Conservation (phyloP, 2,113 vertebrate genomes). For the Myocastor coypus region DNA sequence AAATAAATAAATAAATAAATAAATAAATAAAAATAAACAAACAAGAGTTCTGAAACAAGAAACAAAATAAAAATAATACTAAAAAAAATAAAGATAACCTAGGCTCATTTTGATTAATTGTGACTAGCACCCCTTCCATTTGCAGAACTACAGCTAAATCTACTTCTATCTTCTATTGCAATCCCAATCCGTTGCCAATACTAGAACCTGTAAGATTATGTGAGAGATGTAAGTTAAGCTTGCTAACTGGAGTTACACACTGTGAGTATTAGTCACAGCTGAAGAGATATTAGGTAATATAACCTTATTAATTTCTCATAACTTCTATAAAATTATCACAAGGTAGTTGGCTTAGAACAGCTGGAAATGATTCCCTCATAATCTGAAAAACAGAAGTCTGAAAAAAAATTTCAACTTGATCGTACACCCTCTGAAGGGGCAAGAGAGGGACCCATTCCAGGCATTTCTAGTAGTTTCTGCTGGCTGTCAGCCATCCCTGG, state of each 20-base stretch:
- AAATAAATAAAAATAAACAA: too few species aligned
- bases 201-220: neutral
- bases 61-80: too few species aligned
- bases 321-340: neutral
- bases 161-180: neutral
- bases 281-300: neutral
- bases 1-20: too few species aligned
- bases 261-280: neutral
- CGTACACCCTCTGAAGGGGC: rapidly evolving
- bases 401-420: neutral
- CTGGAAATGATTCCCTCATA: neutral
- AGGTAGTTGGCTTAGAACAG: neutral
- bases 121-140: neutral
- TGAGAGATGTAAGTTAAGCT: neutral
- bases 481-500: neutral
- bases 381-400: neutral
- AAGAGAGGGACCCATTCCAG: neutral
- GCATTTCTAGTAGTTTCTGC: neutral
- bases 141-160: neutral
- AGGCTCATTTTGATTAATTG: neutral
- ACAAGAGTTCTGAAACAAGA: too few species aligned
- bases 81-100: neutral
- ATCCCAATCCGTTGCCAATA: neutral
- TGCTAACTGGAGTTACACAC: neutral
- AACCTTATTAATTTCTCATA: neutral